Percentiles rank a stretch among this genome's conserved stretches.
These are phyloP conservation scores for Teleopsis dalmanni DNA, from an alignment of 1,140 invertebrate genomes.

Conservation along the genomic window DNA sequence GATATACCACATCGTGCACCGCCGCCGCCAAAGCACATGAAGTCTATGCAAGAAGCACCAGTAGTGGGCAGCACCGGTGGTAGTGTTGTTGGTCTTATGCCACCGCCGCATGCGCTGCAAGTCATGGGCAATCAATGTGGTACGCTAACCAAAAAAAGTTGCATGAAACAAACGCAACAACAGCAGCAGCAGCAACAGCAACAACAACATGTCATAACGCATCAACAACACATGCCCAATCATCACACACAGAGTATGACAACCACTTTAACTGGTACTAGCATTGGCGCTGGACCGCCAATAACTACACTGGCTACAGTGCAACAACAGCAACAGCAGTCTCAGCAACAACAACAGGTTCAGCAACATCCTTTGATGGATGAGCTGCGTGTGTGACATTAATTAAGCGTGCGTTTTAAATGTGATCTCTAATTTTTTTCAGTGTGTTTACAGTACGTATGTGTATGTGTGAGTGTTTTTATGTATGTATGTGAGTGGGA, in stretches of 20 bases:
- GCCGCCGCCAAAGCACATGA: conserved; percentile 62
- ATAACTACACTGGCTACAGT: conserved; percentile 14
- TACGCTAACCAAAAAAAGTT: conserved; percentile 58
- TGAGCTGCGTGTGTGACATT: conserved; percentile 71
- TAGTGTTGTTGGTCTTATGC: conserved; percentile 49
- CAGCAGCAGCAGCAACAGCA: conserved; percentile 52
- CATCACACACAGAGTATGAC: conserved; percentile 44
- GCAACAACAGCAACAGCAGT: conserved; percentile 45
- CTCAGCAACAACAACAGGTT: conserved; percentile 45
- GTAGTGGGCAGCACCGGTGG: conserved; percentile 47
- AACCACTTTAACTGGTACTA: conserved; percentile 30
- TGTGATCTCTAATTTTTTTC: conserved; percentile 45
- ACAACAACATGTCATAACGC: conserved; percentile 42
- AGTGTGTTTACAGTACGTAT: too few relatives aligned
- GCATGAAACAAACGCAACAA: conserved; percentile 34
- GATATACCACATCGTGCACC: conserved; percentile 64
- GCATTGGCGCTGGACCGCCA: conserved; percentile 15
- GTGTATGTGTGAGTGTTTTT: background rate
- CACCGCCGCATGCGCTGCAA: conserved; percentile 58
- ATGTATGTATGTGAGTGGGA: background rate
- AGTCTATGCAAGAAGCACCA: conserved; percentile 53
- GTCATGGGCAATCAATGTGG: conserved; percentile 54
- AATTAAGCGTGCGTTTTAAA: conserved; percentile 46
- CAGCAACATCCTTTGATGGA: conserved; percentile 53
- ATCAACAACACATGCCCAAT: conserved; percentile 36